Percentiles rank a stretch among this genome's conserved stretches.
These are phyloP conservation scores for Cheilosia urbana DNA, from an alignment of 2,888 invertebrate genomes.

Conservation along the genomic window DNA sequence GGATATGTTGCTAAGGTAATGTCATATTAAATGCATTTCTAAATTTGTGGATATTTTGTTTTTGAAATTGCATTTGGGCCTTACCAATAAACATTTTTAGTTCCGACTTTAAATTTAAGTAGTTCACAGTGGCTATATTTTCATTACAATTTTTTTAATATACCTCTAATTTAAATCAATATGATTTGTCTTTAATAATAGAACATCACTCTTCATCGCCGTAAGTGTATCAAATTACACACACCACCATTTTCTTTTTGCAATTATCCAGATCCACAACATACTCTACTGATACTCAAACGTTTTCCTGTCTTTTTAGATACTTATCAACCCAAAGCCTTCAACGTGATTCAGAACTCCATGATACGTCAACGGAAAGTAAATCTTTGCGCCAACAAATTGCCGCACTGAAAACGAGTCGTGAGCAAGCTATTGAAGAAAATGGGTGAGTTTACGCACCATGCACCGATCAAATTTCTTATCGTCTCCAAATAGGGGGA, in stretches of 20 bases:
- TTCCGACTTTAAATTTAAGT: too few relatives aligned
- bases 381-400: constrained; percentile 82
- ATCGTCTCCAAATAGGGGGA: constrained; percentile 19
- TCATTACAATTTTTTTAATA: too few relatives aligned
- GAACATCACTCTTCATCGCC: background rate
- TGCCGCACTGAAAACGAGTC: constrained; percentile 80
- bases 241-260: background rate
- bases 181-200: background rate
- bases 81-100: too few relatives aligned
- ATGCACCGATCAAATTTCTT: constrained; percentile 19
- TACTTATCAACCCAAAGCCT: constrained; percentile 79
- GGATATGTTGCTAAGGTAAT: too few relatives aligned
- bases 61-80: too few relatives aligned
- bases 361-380: constrained; percentile 81
- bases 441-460: constrained; percentile 80
- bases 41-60: too few relatives aligned
- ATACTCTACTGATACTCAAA: constrained; percentile 10
- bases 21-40: too few relatives aligned
- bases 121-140: too few relatives aligned
- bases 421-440: constrained; percentile 82
- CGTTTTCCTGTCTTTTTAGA: constrained; percentile 77
- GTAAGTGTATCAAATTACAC: constrained; percentile 8
- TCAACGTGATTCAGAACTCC: constrained; percentile 81
- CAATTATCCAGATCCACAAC: background rate
- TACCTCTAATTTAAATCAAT: background rate